A percentile compares a stretch with the other conserved stretches of the same genome.
phyloP scores from a whole-genome alignment of 2,797 vertebrate species.

The Cottoperca gobio region DNA sequence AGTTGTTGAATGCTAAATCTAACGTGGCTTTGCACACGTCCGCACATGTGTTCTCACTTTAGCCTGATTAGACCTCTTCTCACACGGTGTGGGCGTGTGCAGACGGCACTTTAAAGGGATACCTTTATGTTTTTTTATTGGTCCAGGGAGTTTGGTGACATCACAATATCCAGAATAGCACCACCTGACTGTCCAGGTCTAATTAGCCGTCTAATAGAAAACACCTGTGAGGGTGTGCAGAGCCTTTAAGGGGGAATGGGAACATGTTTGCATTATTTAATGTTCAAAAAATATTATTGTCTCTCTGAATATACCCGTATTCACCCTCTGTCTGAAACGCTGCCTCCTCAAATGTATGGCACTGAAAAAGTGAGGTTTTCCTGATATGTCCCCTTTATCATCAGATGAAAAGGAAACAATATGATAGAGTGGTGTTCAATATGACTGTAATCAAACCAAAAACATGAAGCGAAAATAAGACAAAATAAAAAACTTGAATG shows the following conservation, averaged over 20 bases:
- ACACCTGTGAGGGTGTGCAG: neutral
- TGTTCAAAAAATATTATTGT: no score
- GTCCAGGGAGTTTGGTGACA: neutral
- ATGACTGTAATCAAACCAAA: neutral
- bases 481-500: neutral
- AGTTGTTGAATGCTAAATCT: neutral
- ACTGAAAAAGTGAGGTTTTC: no score
- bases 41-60: slow-evolving; percentile 10
- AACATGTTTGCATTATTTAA: no score
- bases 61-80: slow-evolving; percentile 16
- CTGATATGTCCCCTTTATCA: neutral
- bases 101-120: neutral
- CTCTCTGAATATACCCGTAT: no score
- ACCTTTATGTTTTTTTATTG: neutral
- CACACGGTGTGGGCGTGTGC: slow-evolving; percentile 14
- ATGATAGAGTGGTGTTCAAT: neutral
- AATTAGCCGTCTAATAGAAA: slow-evolving; percentile 12
- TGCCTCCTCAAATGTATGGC: no score
- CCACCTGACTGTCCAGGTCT: neutral
- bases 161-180: neutral
- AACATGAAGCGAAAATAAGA: neutral
- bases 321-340: no score
- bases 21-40: neutral
- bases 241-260: neutral
- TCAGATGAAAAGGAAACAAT: neutral